These are phyloP conservation scores for Amblyjoppa fuscipennis DNA, from an alignment of 2,888 invertebrate species.

Conservation along the genomic window DNA sequence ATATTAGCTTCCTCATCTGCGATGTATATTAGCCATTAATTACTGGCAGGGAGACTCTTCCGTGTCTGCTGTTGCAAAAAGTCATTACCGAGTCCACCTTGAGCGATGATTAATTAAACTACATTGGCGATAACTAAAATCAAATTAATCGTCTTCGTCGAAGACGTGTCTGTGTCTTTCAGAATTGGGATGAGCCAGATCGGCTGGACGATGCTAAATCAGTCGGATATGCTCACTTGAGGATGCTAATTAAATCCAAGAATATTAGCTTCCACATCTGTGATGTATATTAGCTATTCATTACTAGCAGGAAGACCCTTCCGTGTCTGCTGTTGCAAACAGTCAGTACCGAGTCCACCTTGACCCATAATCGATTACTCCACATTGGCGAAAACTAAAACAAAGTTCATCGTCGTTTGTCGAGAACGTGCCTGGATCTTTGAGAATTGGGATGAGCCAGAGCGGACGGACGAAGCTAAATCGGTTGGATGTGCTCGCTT, in stretches of 20 bases:
- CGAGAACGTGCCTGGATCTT: background rate
- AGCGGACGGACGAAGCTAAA: too few species aligned
- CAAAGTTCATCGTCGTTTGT: background rate
- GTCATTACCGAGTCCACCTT: background rate
- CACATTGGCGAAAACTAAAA: background rate
- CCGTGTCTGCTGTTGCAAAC: conserved; percentile 7
- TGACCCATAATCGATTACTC: background rate
- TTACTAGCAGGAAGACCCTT: background rate
- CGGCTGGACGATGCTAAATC: background rate
- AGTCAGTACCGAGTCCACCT: conserved; percentile 5
- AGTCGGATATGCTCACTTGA: background rate
- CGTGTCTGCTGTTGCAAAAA: too few species aligned
- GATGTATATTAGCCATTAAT: background rate
- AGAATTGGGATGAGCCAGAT: background rate
- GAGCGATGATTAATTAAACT: background rate
- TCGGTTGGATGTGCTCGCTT: too few species aligned
- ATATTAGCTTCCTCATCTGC: conserved; percentile 16
- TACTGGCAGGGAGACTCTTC: background rate
- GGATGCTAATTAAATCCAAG: background rate
- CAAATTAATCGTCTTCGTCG: background rate
- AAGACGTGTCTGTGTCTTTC: background rate
- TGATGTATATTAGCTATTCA: background rate
- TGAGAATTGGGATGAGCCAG: too few species aligned
- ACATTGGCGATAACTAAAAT: background rate
- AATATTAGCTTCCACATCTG: conserved; percentile 29